Base-by-base conservation (phyloP, 1,140 invertebrate species). In the Sycophila sp. region DNA sequence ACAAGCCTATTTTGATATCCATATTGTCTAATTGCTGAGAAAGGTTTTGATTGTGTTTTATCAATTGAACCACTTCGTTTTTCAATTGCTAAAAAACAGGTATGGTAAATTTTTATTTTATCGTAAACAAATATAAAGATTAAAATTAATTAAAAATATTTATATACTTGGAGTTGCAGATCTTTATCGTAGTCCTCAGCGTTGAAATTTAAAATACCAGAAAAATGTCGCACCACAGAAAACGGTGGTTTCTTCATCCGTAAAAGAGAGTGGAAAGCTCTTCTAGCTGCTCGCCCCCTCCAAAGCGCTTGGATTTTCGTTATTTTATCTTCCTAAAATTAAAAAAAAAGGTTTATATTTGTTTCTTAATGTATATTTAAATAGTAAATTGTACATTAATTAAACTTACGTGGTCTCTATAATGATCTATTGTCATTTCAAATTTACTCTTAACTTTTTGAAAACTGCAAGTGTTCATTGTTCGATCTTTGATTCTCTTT, bases 1-100 rank as follows among this genome's bases (percentile, higher is more conserved):
- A 86, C 11, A 95, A 87, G 4, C 93, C 93, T 76, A 95, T 95
- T 86, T 94, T 94, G 13, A 94, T 88, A 79, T 94, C 93, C 92
- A 95, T 93, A 64, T 88, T 89, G 73, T 93, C 91, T 32, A 94
- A 83, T 77, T 93, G 91, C 71, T 91, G 89, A 10, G 93, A 92
- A 32, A 95, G 83, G 78, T 92, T 89, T 80, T 93, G 90, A 82
- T 94, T 95, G 66, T 91, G 90, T 64, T 91, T 88, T 73, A 95
- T 94, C 24, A 89, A 88, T 79, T 93, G 89, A 4, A 93, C 92
- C 1, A 94, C 92, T 75, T 94, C 89, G 49, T 90, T 90, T 75
- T 92, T 91, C 3, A 93, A 78, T 72, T 90, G 86, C 81, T 91
- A 81, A 53, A 89, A 77, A 53, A 55, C n/a, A n/a, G n/a, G n/a